Base-by-base conservation (phyloP, 2,113 vertebrate genomes). In the Holacanthus passer region DNA sequence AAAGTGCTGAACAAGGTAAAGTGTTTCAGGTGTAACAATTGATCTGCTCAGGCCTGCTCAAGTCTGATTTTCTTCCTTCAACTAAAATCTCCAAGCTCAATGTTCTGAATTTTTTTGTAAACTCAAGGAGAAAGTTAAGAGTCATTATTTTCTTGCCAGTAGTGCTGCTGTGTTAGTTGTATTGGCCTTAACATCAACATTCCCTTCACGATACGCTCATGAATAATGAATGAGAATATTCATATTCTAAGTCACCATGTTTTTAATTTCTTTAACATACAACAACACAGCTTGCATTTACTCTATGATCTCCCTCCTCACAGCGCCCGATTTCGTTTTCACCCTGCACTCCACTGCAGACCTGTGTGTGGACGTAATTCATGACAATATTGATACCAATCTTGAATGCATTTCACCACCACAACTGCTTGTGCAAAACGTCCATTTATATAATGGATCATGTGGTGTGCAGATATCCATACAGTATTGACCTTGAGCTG, bases 141-240 rank as follows among this genome's bases (percentile, higher is more conserved):
- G 43, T 12, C 1, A 29, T 20, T 62, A 39, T 55, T 68, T 47
- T n/a, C 39, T 70, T 62, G 4, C 31, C 14, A 52, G 52, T 7
- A 20, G 39, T 20, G 20, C 22, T 72, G 48, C 6, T 7, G 14
- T 71, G 24, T 48, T 52, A 48, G 41, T n/a, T 48, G 19, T 2
- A 29, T 60, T 8, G 5, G 37, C 29, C 7, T 67, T 55, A 56
- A 72, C 47, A 55, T 65, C 45, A 59, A 64, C 62, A 83, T 81
- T 65, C 3, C 65, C 8, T 12, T 62, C 50, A 64, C 47, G 63
- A 52, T 24, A n/a, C 64, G 17, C 6, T 35, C 37, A 88, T 86
- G 69, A 87, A 76, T 80, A 81, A 84, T 81, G 67, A 20, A 81
- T 77, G 52, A 82, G 48, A 32, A 77, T 35, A 83, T 82, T 12